Base-by-base conservation (phyloP, 2,888 invertebrate genomes). In the Epinotia nisella region DNA sequence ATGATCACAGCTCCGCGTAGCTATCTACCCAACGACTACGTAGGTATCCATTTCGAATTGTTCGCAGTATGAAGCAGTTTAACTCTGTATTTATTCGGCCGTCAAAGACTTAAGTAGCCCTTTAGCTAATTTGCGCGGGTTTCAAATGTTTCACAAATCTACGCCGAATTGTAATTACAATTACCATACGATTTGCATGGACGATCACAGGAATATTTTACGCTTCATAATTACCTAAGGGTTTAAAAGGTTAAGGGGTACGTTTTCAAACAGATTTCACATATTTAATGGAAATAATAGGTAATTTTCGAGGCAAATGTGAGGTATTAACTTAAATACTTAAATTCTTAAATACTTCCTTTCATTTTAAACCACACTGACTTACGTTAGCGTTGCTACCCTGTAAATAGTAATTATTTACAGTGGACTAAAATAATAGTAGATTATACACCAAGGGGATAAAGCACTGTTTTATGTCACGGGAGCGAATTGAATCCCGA, bases 101-200 rank as follows among this genome's bases (percentile, higher is more conserved):
- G 41, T 59, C 65, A 66, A 71, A 71, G 65, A 39, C 39, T 59
- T 58, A 62, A 49, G 49, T 59, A 55, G 55, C 59, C 71, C 64
- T 45, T 65, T 71, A 58, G 53, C 65, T 65, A 59, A 71, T 66
- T 71, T 45, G 51, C 15, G 10, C 59, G 29, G 64, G 59, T 19
- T 29, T 24, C 51, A 66, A 59, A 65, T 60, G 65, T 41, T 71
- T 65, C 53, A 59, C 65, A 65, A 66, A 66, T 71, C 59, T 51
- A 71, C 65, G 41, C 53, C 24, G 53, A 66, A 51, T 66, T 60
- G 65, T 66, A 71, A 71, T 71, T 66, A 51, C 21, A 66, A 66
- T 71, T 71, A 60, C 53, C 65, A 66, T 66, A 53, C 65, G 15
- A 71, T 71, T 71, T 71, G 71, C 65, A 71, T 65, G 59, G 53